A percentile compares a stretch with the other conserved stretches of the same genome.
phyloP scores from a whole-genome alignment of 2,888 invertebrate genomes.

The Phyllotreta striolata region DNA sequence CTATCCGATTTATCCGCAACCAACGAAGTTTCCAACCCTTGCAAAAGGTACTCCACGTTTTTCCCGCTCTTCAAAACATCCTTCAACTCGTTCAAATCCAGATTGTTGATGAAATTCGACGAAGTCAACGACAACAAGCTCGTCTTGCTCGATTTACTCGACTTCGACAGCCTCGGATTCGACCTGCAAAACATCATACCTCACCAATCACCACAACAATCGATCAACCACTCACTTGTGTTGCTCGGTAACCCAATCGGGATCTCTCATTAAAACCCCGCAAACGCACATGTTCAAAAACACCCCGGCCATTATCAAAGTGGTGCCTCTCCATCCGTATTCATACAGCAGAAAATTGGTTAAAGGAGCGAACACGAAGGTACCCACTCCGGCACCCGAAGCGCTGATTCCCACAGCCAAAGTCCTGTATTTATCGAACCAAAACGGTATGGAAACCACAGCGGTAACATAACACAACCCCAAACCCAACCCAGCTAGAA shows the following conservation, averaged over 20 bases:
- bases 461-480: slow-evolving; percentile 89
- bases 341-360: slow-evolving; percentile 79
- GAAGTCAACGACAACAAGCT: slow-evolving; percentile 53
- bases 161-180: slow-evolving; percentile 45
- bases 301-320: slow-evolving; percentile 80
- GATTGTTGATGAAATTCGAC: slow-evolving; percentile 59
- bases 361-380: slow-evolving; percentile 86
- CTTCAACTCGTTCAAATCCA: slow-evolving; percentile 69
- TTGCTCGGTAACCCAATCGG: slow-evolving; percentile 82
- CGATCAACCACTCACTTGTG: slow-evolving; percentile 53
- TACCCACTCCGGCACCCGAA: slow-evolving; percentile 91
- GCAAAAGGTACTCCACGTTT: slow-evolving; percentile 71
- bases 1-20: too few relatives aligned
- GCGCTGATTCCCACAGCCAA: slow-evolving; percentile 88
- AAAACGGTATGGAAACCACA: slow-evolving; percentile 90
- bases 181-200: slow-evolving; percentile 36
- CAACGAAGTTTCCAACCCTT: slow-evolving; percentile 28
- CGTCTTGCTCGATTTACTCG: slow-evolving; percentile 49
- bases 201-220: too few relatives aligned
- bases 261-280: slow-evolving; percentile 87
- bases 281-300: slow-evolving; percentile 86
- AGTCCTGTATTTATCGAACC: slow-evolving; percentile 88
- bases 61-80: slow-evolving; percentile 74
- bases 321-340: slow-evolving; percentile 86
- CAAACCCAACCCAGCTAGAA: slow-evolving; percentile 84